phyloP scores from a whole-genome alignment of 2,113 vertebrate species.

The Uria lomvia region DNA sequence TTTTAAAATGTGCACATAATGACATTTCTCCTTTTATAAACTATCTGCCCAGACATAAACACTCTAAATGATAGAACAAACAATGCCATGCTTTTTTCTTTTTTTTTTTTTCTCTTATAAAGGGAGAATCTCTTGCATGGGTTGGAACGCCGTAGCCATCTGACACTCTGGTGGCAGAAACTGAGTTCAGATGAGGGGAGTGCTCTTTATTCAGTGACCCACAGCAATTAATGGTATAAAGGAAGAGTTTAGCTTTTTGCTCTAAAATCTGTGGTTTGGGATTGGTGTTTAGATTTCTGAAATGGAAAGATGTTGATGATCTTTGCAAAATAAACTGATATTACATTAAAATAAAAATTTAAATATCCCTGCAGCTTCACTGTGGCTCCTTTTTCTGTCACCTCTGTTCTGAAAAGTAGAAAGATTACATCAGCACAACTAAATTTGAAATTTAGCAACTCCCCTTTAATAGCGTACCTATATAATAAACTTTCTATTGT shows the following conservation, averaged over 20 bases:
- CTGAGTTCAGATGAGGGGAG: conserved; percentile 11
- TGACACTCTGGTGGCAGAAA: neutral
- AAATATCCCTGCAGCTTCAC: neutral
- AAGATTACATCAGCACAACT: neutral
- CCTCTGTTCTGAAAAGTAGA: neutral
- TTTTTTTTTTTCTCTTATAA: neutral
- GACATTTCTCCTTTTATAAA: conserved; percentile 15
- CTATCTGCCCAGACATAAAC: neutral
- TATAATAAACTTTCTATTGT: neutral
- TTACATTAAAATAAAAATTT: neutral
- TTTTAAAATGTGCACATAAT: neutral
- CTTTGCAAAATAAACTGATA: neutral
- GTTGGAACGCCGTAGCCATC: neutral
- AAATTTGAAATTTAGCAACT: neutral
- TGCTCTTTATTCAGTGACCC: neutral
- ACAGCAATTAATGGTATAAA: neutral
- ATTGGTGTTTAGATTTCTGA: neutral
- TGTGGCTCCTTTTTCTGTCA: neutral
- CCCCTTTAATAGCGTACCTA: neutral
- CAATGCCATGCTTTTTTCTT: neutral
- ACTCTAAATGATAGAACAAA: neutral
- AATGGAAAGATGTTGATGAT: neutral
- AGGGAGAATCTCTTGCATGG: neutral
- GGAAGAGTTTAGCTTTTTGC: neutral
- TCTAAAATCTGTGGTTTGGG: neutral